Evolutionary conservation across 1,140 invertebrate species (phyloP), one percentile per base, ranked within the genome.

Genomic region (Drosophila arawakana): DNA sequence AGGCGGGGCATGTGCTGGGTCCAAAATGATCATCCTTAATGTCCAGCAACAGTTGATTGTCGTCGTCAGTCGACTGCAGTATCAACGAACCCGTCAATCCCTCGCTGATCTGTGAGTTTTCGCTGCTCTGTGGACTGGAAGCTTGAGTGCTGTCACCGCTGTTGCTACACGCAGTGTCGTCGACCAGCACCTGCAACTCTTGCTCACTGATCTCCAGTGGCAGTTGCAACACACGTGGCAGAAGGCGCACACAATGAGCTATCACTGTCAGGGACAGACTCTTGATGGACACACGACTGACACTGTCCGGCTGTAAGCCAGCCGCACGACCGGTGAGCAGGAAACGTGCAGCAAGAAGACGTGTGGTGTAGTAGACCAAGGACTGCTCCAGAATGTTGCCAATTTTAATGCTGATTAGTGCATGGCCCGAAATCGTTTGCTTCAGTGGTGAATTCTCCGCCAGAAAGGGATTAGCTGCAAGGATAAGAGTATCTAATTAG

Each of bases 221-320:
- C 10, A 94, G 73, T 15, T 94, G 93, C 52, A 97, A 94, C 21
- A 95, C 85, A n/a, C 93, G 91, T 0, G 97, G 96, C 73, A 94
- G 93, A 30, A 97, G 82, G 35, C 93, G 93, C 35, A 97, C 91
- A 49, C 96, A 94, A 55, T 94, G 94, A 3, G 94, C 94, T 9
- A 98, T 85, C 86, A 96, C 97, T 49, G 94, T 94, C 6, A 98
- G 88, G 7, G 96, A 96, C 21, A 97, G 92, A 13, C 95, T 95
- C 93, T 97, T 97, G 1, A 97, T 95, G 77, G 96, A 97, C 10
- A 98, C 96, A 13, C 97, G 93, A 13, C 96, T 95, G 35, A 92
- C 92, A 63, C 94, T 93, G 81, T 97, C 96, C 6, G 94, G 90
- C 41, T 96, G 94, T 59, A 95, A 90, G 25, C 92, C 92, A 2